Evolutionary conservation across 2,888 invertebrate genomes (phyloP), one percentile per base, ranked within the genome.

Genomic region (Eupithecia insigniata): DNA sequence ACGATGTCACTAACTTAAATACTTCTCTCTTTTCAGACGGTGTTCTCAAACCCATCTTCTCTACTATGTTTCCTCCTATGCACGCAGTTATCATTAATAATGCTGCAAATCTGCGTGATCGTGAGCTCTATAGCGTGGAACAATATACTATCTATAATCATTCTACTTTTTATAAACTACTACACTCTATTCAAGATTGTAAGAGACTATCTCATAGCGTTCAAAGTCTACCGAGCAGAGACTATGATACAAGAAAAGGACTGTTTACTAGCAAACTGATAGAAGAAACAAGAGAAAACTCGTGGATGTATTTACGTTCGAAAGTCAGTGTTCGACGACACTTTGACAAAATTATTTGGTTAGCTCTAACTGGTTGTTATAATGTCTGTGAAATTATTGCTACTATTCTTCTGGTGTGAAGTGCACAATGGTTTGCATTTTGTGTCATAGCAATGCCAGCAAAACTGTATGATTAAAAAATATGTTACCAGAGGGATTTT

Each of bases 161-260:
- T 98, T 74, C 94, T 99, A 65, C 95, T 99, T 46, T 96, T 98
- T 85, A 97, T 97, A 77, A 99, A 99, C 90, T 98, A 99, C 90
- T 97, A 97, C 84, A 97, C 98, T 0, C 95, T 99, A 62, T 99
- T 98, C 89, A 98, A 98, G 91, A 95, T 99, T 79, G 95, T 97
- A 39, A 95, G 99, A 61, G 98, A 99, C 89, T 98, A 97, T 85
- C 92, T 98, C 6, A 96, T 99, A 39, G 96, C 98, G 69, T 96
- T 96, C 95, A 97, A 96, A 84, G 96, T 98, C 16, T 98, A 98
- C 84, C 95, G 95, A 82, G 96, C 96, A 0, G 97, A 97, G 84
- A 95, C 95, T 79, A 95, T 96, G 85, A 95, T 96, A 85, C 96
- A 96, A 82, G 96, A 96, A 76, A 96, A 96, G 82, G 91, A 90